phyloP scores from a whole-genome alignment of 1,140 invertebrate genomes.

The Eubasilissa regina region DNA sequence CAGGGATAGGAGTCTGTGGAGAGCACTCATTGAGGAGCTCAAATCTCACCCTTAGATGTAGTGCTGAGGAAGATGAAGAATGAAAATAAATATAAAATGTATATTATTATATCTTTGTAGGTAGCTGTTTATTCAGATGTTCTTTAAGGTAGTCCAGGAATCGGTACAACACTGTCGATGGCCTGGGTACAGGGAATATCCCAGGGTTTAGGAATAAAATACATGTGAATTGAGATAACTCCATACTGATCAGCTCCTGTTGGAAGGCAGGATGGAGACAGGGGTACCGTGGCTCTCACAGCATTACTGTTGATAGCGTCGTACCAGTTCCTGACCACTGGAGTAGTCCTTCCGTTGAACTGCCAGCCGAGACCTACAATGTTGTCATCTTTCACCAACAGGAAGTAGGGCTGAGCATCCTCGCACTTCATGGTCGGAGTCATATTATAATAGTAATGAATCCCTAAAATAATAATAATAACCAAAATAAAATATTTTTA shows the following conservation, averaged over 20 bases:
- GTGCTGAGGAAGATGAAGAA: too few relatives aligned
- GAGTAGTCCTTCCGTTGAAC: slow-evolving; percentile 57
- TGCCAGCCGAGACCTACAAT: slow-evolving; percentile 61
- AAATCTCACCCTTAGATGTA: too few relatives aligned
- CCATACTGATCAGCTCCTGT: slow-evolving; percentile 56
- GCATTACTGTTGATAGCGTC: slow-evolving; percentile 59
- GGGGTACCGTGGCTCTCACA: slow-evolving; percentile 63
- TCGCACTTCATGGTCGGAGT: slow-evolving; percentile 48
- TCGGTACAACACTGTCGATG: slow-evolving; percentile 44
- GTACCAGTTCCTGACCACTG: slow-evolving; percentile 61
- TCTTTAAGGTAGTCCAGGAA: slow-evolving; percentile 29
- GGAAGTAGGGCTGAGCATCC: slow-evolving; percentile 58
- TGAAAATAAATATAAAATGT: too few relatives aligned
- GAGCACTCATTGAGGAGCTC: too few relatives aligned
- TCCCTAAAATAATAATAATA: slow-evolving; percentile 54
- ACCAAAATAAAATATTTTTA: background rate
- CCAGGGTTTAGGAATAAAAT: slow-evolving; percentile 60
- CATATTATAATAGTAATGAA: slow-evolving; percentile 62
- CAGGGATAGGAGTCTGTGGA: too few relatives aligned
- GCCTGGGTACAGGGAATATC: slow-evolving; percentile 52
- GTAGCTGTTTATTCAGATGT: background rate
- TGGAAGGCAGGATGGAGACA: slow-evolving; percentile 56
- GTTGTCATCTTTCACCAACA: slow-evolving; percentile 57
- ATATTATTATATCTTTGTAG: too few relatives aligned
- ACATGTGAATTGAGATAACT: slow-evolving; percentile 60